phyloP scores from a whole-genome alignment of 2,888 invertebrate genomes.

The Calameuta filiformis region DNA sequence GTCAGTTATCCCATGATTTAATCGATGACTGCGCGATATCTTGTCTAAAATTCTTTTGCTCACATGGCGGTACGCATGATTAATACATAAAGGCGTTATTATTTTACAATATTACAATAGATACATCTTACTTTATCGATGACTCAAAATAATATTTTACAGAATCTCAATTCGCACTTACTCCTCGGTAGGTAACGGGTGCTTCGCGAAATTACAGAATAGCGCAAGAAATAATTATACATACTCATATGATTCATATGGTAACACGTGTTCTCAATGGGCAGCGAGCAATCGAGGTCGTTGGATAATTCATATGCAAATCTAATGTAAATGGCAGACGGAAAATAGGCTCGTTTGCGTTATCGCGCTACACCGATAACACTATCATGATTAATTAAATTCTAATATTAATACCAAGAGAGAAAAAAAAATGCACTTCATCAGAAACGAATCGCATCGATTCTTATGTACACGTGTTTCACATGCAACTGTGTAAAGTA shows the following conservation, averaged over 20 bases:
- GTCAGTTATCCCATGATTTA: neutral
- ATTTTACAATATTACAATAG: slow-evolving; percentile 5
- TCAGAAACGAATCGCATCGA: neutral
- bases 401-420: neutral
- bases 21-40: neutral
- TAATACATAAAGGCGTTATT: neutral
- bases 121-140: neutral
- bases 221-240: neutral
- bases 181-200: neutral
- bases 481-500: neutral
- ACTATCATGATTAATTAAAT: neutral
- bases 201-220: neutral
- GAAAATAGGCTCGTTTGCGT: neutral
- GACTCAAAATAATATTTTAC: neutral
- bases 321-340: neutral
- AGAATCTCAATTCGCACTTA: neutral
- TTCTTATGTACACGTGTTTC: neutral
- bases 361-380: neutral
- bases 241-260: neutral
- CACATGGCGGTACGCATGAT: neutral
- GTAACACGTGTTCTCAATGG: neutral
- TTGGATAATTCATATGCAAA: neutral
- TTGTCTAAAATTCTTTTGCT: neutral
- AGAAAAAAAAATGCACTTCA: neutral
- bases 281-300: neutral